Evolutionary conservation across 2,888 invertebrate genomes (phyloP).

Genomic region (Lepidochrysops patricia): DNA sequence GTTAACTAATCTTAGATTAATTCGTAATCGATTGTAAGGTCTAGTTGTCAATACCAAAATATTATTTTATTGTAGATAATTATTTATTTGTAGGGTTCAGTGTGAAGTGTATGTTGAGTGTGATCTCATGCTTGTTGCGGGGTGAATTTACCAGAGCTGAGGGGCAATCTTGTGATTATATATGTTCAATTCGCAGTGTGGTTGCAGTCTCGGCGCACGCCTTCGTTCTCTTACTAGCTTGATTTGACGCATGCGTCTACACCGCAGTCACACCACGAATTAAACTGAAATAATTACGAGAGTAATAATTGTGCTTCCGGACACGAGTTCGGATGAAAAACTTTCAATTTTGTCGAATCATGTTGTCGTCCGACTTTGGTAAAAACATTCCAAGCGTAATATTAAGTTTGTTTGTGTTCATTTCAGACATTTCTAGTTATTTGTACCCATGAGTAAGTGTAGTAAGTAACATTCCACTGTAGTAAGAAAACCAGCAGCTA

Average conservation of each 20-base stretch:
- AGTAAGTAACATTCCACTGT: slow-evolving; percentile 53
- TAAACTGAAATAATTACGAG: too few relatives aligned
- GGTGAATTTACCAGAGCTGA: not conserved
- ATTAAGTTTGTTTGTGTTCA: slow-evolving; percentile 51
- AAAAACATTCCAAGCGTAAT: slow-evolving; percentile 19
- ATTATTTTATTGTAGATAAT: slow-evolving; percentile 60
- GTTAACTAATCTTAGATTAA: slow-evolving; percentile 15
- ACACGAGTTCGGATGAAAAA: not conserved
- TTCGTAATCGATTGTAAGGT: slow-evolving; percentile 46
- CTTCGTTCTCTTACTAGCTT: too few relatives aligned
- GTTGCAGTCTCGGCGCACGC: too few relatives aligned
- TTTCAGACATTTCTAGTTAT: slow-evolving; percentile 42
- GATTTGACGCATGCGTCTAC: too few relatives aligned
- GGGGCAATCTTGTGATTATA: too few relatives aligned
- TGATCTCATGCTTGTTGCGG: slow-evolving; percentile 51
- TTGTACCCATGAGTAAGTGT: slow-evolving; percentile 43
- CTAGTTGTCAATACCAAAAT: slow-evolving; percentile 68
- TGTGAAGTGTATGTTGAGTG: slow-evolving; percentile 55
- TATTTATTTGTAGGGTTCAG: slow-evolving; percentile 64
- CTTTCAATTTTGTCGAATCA: not conserved
- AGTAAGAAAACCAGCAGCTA: slow-evolving; percentile 57
- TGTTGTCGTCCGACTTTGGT: not conserved
- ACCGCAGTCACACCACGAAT: too few relatives aligned
- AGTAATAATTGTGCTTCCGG: too few relatives aligned
- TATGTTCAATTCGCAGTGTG: too few relatives aligned